Evolutionary conservation across 2,113 vertebrate species (phyloP), one percentile per base, ranked within the genome.

Genomic region (Myiozetetes cayanensis): DNA sequence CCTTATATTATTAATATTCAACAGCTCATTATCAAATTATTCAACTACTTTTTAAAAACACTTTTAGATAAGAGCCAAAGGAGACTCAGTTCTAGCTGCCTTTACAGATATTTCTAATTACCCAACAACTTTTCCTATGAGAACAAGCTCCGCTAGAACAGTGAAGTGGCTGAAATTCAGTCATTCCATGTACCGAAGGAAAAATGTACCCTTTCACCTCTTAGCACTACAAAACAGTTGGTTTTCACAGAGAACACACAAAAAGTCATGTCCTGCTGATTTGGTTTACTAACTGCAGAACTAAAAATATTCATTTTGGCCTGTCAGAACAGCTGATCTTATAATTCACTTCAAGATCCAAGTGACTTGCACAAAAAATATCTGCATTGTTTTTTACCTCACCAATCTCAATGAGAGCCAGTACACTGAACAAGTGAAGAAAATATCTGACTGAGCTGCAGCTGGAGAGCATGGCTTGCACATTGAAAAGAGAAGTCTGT

Each of bases 141-240:
- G 72, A 87, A 44, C 1, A 9, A 90, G n/a, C 20, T 87, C 72
- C 85, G 14, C 62, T 70, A 47, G 33, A 92, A 50, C 49, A 68
- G 12, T 15, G 46, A 83, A 84, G 63, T 59, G 61, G 33, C 68
- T 93, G 76, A 93, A 85, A 89, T 47, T 79, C 53, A 90, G 66
- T 67, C 53, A 82, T 79, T 73, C 70, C 43, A 21, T 25, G 33
- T 87, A 66, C 55, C 81, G 73, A 78, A 76, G 62, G 37, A 94
- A 94, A 95, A 92, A 89, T 70, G 66, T 76, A 89, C 74, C 66
- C 76, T 92, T 94, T 95, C 90, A 89, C 70, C 74, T 89, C 77
- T 71, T 71, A 72, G 37, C 84, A 72, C 37, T 27, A 37, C 21
- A 33, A 44, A 93, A 82, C 41, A 66, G 79, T 84, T 63, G 63